phyloP scores from a whole-genome alignment of 2,797 vertebrate genomes.

The Crenichthys baileyi region DNA sequence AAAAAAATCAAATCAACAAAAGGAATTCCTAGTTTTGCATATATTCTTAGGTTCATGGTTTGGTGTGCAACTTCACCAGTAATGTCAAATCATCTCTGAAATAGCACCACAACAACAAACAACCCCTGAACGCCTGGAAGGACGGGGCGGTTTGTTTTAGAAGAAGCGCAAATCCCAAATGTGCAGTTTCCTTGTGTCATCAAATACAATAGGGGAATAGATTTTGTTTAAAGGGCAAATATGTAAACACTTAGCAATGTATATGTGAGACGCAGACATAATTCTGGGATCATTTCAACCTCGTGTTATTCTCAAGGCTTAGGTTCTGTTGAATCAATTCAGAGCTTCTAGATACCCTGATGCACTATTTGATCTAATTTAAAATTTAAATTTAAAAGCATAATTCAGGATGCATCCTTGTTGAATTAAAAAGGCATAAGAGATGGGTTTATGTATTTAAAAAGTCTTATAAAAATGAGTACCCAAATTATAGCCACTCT shows the following conservation, averaged over 20 bases:
- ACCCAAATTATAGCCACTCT: constrained; percentile 80
- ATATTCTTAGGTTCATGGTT: constrained; percentile 75
- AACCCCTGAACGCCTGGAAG: constrained; percentile 54
- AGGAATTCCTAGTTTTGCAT: constrained; percentile 75
- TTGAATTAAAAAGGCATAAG: constrained; percentile 52
- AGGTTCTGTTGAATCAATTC: constrained; percentile 24
- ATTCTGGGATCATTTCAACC: constrained; percentile 45
- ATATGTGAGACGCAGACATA: constrained; percentile 73
- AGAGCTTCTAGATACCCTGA: constrained; percentile 45
- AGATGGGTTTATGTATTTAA: constrained; percentile 70
- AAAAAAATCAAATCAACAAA: constrained; percentile 51
- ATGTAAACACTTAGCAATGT: constrained; percentile 67
- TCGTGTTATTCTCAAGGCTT: constrained; percentile 41
- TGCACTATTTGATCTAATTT: constrained; percentile 57
- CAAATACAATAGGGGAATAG: constrained; percentile 65
- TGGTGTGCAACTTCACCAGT: constrained; percentile 70
- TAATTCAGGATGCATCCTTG: constrained; percentile 54
- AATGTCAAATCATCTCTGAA: constrained; percentile 75
- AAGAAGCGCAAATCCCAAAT: constrained; percentile 73
- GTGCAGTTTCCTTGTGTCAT: constrained; percentile 73
- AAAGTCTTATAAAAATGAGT: constrained; percentile 84
- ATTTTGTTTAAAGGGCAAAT: constrained; percentile 63
- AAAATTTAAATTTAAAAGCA: constrained; percentile 61
- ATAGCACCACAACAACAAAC: constrained; percentile 78
- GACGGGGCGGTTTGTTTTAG: constrained; percentile 67